A percentile compares a stretch with the other conserved stretches of the same genome.
Evolutionary conservation across 2,113 vertebrate species (phyloP).

Genomic region (Dolichotis patagonum): DNA sequence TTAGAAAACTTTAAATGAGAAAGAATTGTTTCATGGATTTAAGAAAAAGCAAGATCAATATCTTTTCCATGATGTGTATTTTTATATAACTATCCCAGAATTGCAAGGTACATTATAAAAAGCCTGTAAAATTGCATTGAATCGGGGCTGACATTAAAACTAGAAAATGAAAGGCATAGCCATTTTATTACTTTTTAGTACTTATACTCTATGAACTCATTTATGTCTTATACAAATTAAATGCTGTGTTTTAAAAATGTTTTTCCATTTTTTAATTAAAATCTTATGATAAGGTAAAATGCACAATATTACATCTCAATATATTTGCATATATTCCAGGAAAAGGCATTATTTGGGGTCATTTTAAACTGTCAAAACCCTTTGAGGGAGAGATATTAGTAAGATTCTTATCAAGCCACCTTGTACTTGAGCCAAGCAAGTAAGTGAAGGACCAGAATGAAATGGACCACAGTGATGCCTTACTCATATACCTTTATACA

Average conservation of each 20-base stretch:
- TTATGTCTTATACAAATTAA: slow-evolving; percentile 69
- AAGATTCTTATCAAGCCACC: slow-evolving; percentile 32
- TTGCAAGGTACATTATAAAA: slow-evolving; percentile 55
- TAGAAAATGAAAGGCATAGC: slow-evolving; percentile 32
- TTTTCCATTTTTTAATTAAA: slow-evolving; percentile 71
- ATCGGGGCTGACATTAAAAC: slow-evolving; percentile 52
- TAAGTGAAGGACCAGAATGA: slow-evolving; percentile 11
- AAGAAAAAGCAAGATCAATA: slow-evolving; percentile 59
- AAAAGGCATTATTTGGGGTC: background rate
- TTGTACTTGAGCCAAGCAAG: slow-evolving; percentile 24
- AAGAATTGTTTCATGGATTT: slow-evolving; percentile 49
- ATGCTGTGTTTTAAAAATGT: slow-evolving; percentile 43
- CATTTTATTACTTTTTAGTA: slow-evolving; percentile 67
- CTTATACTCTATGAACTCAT: slow-evolving; percentile 42
- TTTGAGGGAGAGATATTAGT: slow-evolving; percentile 40
- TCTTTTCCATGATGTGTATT: slow-evolving; percentile 21
- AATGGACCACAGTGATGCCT: background rate
- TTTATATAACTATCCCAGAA: slow-evolving; percentile 62
- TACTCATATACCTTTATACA: background rate
- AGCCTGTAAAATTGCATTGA: slow-evolving; percentile 60
- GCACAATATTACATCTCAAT: slow-evolving; percentile 13
- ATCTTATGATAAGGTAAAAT: slow-evolving; percentile 44
- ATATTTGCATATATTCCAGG: slow-evolving; percentile 53
- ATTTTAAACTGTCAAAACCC: slow-evolving; percentile 34
- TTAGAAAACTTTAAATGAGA: slow-evolving; percentile 35